Conservation (phyloP, 2,888 invertebrate species). For the Ochropleura plecta region DNA sequence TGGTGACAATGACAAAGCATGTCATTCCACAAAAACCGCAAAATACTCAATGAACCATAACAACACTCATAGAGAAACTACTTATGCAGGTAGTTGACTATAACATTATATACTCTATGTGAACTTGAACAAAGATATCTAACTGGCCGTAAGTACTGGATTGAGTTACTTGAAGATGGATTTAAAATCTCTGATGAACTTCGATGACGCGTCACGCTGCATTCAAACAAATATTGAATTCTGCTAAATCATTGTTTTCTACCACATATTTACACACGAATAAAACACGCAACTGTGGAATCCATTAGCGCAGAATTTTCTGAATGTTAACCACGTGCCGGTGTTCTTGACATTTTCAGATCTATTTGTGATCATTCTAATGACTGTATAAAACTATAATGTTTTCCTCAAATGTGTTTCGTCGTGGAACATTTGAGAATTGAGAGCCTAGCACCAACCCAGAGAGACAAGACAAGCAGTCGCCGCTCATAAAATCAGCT, state of each 20-base stretch:
- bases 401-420: constrained; percentile 42
- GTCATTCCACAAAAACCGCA: background rate
- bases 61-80: background rate
- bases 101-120: constrained; percentile 20
- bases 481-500: constrained; percentile 85
- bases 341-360: constrained; percentile 53
- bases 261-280: constrained; percentile 31
- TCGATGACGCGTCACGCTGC: constrained; percentile 5
- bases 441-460: constrained; percentile 39
- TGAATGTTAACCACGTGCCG: constrained; percentile 19
- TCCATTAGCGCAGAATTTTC: constrained; percentile 39
- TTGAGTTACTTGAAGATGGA: constrained; percentile 16
- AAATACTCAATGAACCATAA: background rate
- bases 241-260: constrained; percentile 35
- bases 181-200: constrained; percentile 29
- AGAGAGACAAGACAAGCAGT: constrained; percentile 76
- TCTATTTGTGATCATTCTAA: constrained; percentile 39
- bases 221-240: constrained; percentile 20
- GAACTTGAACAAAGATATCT: constrained; percentile 31
- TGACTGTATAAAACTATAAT: constrained; percentile 20
- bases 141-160: constrained; percentile 2
- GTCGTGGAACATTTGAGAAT: constrained; percentile 44
- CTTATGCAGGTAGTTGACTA: constrained; percentile 3
- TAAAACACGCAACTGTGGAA: constrained; percentile 37
- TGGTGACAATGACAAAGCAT: background rate